Evolutionary conservation across 2,797 vertebrate genomes (phyloP).

Genomic region (Merluccius polli): DNA sequence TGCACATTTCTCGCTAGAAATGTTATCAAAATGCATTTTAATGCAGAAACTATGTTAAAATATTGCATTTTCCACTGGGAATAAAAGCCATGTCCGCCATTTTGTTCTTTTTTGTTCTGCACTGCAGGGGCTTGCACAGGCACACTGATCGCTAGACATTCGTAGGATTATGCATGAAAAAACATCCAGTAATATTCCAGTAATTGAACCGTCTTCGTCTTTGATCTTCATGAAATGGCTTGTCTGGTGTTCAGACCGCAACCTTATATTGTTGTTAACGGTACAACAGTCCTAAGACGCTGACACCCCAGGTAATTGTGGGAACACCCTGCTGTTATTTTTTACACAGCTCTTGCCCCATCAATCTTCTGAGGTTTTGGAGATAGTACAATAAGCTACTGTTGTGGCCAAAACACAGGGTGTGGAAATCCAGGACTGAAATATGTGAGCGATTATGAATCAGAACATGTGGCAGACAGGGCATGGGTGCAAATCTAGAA

Average conservation of each 20-base stretch:
- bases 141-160: too few species aligned
- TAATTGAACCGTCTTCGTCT: too few species aligned
- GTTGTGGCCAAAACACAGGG: slow-evolving; percentile 39
- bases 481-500: not conserved
- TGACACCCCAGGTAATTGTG: slow-evolving; percentile 51
- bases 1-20: too few species aligned
- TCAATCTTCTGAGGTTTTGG: slow-evolving; percentile 28
- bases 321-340: slow-evolving; percentile 42
- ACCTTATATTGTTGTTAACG: not conserved
- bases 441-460: slow-evolving; percentile 18
- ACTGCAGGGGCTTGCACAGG: too few species aligned
- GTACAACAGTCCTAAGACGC: slow-evolving; percentile 32
- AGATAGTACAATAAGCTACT: slow-evolving; percentile 25
- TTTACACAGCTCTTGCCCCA: slow-evolving; percentile 23
- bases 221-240: not conserved
- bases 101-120: too few species aligned
- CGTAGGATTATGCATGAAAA: too few species aligned
- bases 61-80: too few species aligned
- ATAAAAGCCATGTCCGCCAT: too few species aligned
- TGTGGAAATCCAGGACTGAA: slow-evolving; percentile 33
- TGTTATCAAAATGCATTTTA: too few species aligned
- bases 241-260: not conserved
- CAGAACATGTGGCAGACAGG: not conserved
- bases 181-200: too few species aligned
- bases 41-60: too few species aligned